Evolutionary conservation across 2,113 vertebrate genomes (phyloP).

Genomic region (Columbina picui): DNA sequence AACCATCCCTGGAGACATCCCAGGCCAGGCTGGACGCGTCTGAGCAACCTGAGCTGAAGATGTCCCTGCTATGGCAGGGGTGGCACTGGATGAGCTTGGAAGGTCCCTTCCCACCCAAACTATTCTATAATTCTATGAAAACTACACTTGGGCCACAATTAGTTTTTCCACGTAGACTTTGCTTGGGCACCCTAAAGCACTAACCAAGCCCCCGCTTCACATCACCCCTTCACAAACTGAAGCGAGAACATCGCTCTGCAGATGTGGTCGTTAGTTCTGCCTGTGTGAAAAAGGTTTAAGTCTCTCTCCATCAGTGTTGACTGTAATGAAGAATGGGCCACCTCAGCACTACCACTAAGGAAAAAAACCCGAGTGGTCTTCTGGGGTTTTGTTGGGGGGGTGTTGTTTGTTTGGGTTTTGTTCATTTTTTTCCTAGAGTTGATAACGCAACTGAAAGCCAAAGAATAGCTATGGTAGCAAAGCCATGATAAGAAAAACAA

Average conservation of each 20-base stretch:
- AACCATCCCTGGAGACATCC: too few species aligned
- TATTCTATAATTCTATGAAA: too few species aligned
- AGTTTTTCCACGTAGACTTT: not conserved
- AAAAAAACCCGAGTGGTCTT: not conserved
- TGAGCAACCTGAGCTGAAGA: too few species aligned
- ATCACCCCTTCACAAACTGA: not conserved
- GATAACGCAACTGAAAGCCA: not conserved
- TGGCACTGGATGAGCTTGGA: too few species aligned
- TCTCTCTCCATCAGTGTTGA: not conserved
- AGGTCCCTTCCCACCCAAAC: too few species aligned
- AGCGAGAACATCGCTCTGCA: not conserved
- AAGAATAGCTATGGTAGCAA: not conserved
- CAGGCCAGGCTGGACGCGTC: too few species aligned
- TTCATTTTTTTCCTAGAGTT: not conserved
- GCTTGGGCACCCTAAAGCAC: not conserved
- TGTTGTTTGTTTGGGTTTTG: too few species aligned
- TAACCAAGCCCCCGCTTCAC: not conserved
- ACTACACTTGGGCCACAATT: not conserved
- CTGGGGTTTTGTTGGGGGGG: not conserved
- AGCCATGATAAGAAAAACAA: not conserved
- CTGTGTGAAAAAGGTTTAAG: not conserved
- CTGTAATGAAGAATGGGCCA: rapidly evolving
- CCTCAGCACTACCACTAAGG: not conserved
- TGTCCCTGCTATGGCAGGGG: too few species aligned
- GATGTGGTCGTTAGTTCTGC: not conserved